phyloP scores from a whole-genome alignment of 2,888 invertebrate species.

The Apamea monoglypha region DNA sequence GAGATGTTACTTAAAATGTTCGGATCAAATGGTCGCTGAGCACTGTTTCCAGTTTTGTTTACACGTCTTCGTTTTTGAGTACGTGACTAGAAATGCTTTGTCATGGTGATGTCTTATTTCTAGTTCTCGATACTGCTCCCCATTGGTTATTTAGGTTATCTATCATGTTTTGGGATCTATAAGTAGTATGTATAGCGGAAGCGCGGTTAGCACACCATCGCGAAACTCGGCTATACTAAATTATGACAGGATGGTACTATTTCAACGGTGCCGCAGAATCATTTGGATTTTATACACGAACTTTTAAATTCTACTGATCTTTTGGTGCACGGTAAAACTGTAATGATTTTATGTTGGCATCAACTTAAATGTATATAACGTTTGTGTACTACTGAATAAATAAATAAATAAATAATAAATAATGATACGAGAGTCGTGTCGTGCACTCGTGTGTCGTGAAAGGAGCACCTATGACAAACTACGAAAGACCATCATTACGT shows the following conservation, averaged over 20 bases:
- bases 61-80: slow-evolving; percentile 19
- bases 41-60: slow-evolving; percentile 1
- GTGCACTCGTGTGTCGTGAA: slow-evolving; percentile 1
- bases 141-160: slow-evolving; percentile 27
- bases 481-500: not conserved
- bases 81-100: slow-evolving; percentile 37
- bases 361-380: too few relatives aligned
- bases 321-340: too few relatives aligned
- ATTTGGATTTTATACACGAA: not conserved
- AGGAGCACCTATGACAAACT: not conserved
- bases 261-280: not conserved
- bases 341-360: too few relatives aligned
- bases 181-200: not conserved
- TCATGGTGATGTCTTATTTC: slow-evolving; percentile 36
- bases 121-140: slow-evolving; percentile 13
- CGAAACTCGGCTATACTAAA: not conserved
- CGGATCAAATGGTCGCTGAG: not conserved
- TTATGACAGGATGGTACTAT: not conserved
- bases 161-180: not conserved
- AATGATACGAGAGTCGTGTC: not conserved
- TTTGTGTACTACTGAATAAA: too few relatives aligned
- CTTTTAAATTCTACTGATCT: not conserved
- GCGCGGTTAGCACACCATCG: not conserved
- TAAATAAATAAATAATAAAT: too few relatives aligned
- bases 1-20: not conserved